Conservation (phyloP, 2,888 invertebrate species). For the Tetragnatha montana region DNA sequence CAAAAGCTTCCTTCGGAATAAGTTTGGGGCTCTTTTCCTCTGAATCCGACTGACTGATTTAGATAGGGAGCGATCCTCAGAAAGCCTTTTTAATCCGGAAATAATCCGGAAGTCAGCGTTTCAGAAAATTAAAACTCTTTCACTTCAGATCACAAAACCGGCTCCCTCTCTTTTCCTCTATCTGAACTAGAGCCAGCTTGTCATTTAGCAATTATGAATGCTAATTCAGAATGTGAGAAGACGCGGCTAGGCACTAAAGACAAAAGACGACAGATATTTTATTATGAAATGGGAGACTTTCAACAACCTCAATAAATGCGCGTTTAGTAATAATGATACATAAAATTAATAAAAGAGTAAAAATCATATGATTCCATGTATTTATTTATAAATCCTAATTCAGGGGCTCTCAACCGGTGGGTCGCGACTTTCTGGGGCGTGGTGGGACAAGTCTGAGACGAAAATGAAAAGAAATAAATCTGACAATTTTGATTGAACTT, state of each 20-base stretch:
- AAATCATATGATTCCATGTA: no score
- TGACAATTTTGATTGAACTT: no score
- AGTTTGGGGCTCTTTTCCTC: conserved; percentile 53
- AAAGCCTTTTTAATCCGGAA: conserved; percentile 61
- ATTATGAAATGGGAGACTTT: no score
- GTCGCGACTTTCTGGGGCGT: no score
- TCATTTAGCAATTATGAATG: conserved; percentile 58
- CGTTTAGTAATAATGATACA: no score
- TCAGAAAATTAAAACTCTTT: conserved; percentile 57
- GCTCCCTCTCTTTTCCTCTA: background rate
- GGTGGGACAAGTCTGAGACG: no score
- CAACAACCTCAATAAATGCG: no score
- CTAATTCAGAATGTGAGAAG: conserved; percentile 27
- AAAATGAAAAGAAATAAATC: no score
- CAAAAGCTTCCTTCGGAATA: conserved; percentile 52
- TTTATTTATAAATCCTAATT: no score
- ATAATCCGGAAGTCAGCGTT: conserved; percentile 61
- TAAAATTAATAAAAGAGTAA: no score
- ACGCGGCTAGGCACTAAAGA: background rate
- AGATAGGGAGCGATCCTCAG: conserved; percentile 35
- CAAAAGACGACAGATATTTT: background rate
- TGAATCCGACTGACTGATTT: conserved; percentile 31
- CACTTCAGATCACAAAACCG: conserved; percentile 1
- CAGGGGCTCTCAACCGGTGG: no score
- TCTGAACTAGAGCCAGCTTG: background rate